Evolutionary conservation across 2,888 invertebrate genomes (phyloP), one percentile per base, ranked within the genome.

Genomic region (Balanococcus diminutus): DNA sequence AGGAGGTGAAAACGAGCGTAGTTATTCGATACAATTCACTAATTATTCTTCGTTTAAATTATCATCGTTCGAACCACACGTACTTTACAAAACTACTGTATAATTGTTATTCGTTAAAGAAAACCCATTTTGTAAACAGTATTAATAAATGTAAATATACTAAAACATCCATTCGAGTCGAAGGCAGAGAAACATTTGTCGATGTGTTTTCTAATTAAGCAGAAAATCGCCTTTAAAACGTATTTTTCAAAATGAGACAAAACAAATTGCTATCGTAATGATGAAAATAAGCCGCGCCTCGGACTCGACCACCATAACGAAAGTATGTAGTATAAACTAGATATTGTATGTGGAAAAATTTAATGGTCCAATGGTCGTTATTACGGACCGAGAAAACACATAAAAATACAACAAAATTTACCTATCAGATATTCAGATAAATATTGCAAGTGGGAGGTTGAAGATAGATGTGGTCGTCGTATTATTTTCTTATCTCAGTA

Each of bases 81-180:
- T 28, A 28, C 22, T 67, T 67, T n/a, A 67, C 28, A 67, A 67
- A 67, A 67, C 61, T 67, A 67, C 67, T 67, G 67, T 28, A 67
- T 67, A 67, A 67, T 67, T 67, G 67, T 67, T 67, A 67, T 67
- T 67, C 67, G 28, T 67, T 67, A 67, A 67, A 28, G 67, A 67
- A 56, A 67, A 14, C 28, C 46, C 67, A 28, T 67, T 67, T 31
- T 67, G 67, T 67, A 67, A 67, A 67, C 67, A 28, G 67, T 67
- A 67, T 67, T 67, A 67, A 67, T 67, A 67, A 28, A 67, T 28
- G 67, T 67, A 67, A 28, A 28, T 28, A 67, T 3, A 6, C 56
- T 3, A 2, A 56, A 56, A 28, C 61, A 14, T 28, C 28, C 28
- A 67, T 67, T 16, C 67, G 61, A n/a, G n/a, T 22, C 8, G 25